Percentiles rank a stretch among this genome's conserved stretches.
Evolutionary conservation across 2,113 vertebrate species (phyloP).

Genomic region (Sceloporus tristichus): DNA sequence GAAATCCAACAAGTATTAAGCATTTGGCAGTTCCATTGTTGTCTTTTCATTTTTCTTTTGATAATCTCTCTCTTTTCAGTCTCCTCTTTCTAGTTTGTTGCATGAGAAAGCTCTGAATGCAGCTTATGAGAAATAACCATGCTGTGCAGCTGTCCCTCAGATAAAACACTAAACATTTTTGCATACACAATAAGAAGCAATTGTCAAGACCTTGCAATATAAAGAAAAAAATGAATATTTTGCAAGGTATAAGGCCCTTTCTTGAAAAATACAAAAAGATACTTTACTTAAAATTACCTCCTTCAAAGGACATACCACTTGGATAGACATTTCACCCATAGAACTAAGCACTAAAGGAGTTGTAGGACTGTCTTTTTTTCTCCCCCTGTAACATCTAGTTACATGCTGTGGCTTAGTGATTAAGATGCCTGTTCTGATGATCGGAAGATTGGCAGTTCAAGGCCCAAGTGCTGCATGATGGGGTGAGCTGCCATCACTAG

Average conservation of each 20-base stretch:
- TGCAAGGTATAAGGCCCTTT: not conserved
- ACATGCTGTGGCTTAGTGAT: too few species aligned
- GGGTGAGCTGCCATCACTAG: too few species aligned
- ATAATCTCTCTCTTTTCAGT: not conserved
- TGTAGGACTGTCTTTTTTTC: not conserved
- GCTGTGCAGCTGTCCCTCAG: not conserved
- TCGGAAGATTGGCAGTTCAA: too few species aligned
- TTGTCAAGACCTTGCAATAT: not conserved
- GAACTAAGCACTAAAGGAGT: not conserved
- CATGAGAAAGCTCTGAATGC: not conserved
- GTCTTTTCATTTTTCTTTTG: slow-evolving; percentile 16
- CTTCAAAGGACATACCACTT: not conserved
- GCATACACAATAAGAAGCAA: not conserved
- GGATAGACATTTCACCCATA: not conserved
- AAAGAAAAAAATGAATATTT: not conserved
- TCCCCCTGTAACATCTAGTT: not conserved
- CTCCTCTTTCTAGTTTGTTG: not conserved
- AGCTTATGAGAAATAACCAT: not conserved
- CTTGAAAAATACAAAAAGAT: not conserved
- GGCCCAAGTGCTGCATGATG: too few species aligned
- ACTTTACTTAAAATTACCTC: not conserved
- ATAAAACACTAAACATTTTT: not conserved
- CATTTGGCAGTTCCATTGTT: slow-evolving; percentile 6
- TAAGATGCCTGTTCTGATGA: too few species aligned
- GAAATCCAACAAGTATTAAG: not conserved